Evolutionary conservation across 1,140 invertebrate genomes (phyloP).

Genomic region (Drosophila sp.): DNA sequence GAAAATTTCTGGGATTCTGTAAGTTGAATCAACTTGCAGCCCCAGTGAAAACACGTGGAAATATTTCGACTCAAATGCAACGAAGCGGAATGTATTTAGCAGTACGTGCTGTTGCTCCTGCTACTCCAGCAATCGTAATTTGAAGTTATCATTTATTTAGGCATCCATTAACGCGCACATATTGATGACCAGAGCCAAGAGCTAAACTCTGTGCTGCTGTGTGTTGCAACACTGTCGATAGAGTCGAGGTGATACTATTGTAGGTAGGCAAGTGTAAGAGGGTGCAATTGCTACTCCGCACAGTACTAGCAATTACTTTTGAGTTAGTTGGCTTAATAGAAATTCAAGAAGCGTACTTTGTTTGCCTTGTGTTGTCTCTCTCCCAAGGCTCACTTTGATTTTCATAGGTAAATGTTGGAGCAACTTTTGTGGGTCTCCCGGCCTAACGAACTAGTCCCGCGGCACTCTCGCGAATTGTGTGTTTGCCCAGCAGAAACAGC

Average conservation of each 20-base stretch:
- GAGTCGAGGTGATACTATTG: background rate
- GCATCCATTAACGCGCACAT: constrained; percentile 80
- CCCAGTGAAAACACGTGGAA: constrained; percentile 67
- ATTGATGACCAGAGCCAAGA: constrained; percentile 60
- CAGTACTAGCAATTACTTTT: constrained; percentile 71
- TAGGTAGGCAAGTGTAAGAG: background rate
- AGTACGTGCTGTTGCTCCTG: constrained; percentile 60
- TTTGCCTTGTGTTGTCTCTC: constrained; percentile 75
- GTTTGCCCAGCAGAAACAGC: constrained; percentile 40
- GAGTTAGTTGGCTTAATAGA: constrained; percentile 81
- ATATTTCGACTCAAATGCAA: constrained; percentile 77
- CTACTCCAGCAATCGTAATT: constrained; percentile 68
- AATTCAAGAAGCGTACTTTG: constrained; percentile 76
- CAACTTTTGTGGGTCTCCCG: constrained; percentile 36
- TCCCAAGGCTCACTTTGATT: constrained; percentile 74
- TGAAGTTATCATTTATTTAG: constrained; percentile 83
- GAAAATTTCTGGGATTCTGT: constrained; percentile 43
- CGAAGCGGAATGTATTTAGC: constrained; percentile 76
- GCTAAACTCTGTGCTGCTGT: constrained; percentile 1
- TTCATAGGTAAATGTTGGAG: constrained; percentile 79
- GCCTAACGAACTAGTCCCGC: constrained; percentile 64
- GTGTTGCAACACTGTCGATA: background rate
- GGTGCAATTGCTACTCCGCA: constrained; percentile 53
- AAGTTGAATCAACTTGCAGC: constrained; percentile 37
- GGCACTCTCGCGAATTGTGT: constrained; percentile 33